phyloP scores from a whole-genome alignment of 2,797 vertebrate genomes.

The Adelosebastes latens region DNA sequence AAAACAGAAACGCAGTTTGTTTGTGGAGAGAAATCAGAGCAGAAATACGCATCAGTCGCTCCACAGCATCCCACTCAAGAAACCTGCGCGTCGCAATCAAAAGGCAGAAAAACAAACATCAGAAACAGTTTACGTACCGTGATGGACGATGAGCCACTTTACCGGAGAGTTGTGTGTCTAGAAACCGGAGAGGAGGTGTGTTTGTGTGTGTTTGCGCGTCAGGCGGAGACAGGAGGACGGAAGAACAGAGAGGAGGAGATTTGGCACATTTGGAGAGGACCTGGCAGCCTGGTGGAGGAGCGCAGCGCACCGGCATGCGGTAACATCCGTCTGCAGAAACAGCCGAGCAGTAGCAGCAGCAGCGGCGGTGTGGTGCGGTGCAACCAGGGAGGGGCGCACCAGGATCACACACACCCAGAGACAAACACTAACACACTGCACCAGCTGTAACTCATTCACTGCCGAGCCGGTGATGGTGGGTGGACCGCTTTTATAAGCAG shows the following conservation, averaged over 20 bases:
- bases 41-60: slow-evolving; percentile 46
- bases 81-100: slow-evolving; percentile 6
- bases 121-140: slow-evolving; percentile 70
- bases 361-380: slow-evolving; percentile 29
- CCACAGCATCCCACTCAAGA: slow-evolving; percentile 42
- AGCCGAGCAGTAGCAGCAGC: slow-evolving; percentile 37
- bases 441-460: slow-evolving; percentile 77
- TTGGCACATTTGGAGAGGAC: slow-evolving; percentile 62
- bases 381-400: slow-evolving; percentile 71
- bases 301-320: slow-evolving; percentile 72
- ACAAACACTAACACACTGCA: slow-evolving; percentile 52
- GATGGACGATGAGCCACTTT: slow-evolving; percentile 49
- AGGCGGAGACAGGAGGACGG: slow-evolving; percentile 50
- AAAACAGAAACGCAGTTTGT: slow-evolving; percentile 14
- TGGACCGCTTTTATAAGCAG: slow-evolving; percentile 25
- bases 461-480: slow-evolving; percentile 38
- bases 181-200: slow-evolving; percentile 37
- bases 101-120: slow-evolving; percentile 2
- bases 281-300: slow-evolving; percentile 63
- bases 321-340: slow-evolving; percentile 74
- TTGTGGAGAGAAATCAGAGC: slow-evolving; percentile 1
- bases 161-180: slow-evolving; percentile 57
- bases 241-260: slow-evolving; percentile 69
- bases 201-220: slow-evolving; percentile 19
- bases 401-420: slow-evolving; percentile 25